A percentile compares a stretch with the other conserved stretches of the same genome.
phyloP scores from a whole-genome alignment of 2,888 invertebrate genomes.

The Exocentrus adspersus region DNA sequence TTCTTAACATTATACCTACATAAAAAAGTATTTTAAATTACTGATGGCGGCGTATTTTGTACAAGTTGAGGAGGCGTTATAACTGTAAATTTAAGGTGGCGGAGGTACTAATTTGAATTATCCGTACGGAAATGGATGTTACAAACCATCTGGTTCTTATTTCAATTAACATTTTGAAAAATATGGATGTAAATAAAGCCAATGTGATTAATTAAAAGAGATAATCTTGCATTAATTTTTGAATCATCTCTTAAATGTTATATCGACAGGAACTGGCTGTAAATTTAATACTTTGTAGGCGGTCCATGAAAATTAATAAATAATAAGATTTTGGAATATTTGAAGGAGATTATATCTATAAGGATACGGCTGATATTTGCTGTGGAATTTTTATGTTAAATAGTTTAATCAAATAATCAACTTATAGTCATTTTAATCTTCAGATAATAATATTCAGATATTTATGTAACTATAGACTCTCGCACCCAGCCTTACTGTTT shows the following conservation, averaged over 20 bases:
- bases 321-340: neutral
- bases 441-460: too few species aligned
- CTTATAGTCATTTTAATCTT: neutral
- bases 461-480: neutral
- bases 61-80: constrained; percentile 14
- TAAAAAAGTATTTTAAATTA: constrained; percentile 9
- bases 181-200: constrained; percentile 19
- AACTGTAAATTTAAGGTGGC: constrained; percentile 19
- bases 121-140: constrained; percentile 15
- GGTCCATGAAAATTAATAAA: constrained; percentile 5
- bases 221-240: neutral
- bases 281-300: constrained; percentile 15
- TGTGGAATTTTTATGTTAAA: constrained; percentile 6
- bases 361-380: neutral
- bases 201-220: constrained; percentile 4
- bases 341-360: constrained; percentile 4
- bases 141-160: constrained; percentile 10
- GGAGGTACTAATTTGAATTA: constrained; percentile 18
- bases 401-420: neutral
- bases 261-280: neutral
- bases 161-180: constrained; percentile 12
- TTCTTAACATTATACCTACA: too few species aligned
- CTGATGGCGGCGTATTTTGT: constrained; percentile 13
- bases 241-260: constrained; percentile 20
- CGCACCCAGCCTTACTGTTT: too few species aligned